Evolutionary conservation across 2,797 vertebrate species (phyloP).

Genomic region (Falco rusticolus): DNA sequence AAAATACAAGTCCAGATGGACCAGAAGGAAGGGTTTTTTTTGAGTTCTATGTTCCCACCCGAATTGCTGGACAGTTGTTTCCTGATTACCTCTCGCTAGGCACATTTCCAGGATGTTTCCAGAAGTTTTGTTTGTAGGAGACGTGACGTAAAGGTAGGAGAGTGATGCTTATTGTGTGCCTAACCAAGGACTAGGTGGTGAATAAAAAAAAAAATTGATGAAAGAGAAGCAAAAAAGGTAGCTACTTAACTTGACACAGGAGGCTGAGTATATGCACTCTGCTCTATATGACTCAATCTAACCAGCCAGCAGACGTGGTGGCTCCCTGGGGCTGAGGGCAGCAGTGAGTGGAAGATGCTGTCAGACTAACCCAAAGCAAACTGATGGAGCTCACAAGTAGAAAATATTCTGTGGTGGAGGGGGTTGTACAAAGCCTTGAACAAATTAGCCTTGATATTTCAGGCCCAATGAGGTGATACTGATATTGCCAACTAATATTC

Average conservation of each 20-base stretch:
- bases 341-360: not conserved
- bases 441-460: not conserved
- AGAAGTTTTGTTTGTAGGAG: not conserved
- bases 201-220: not conserved
- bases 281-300: not conserved
- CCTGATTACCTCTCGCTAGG: not conserved
- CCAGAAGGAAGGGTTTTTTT: not conserved
- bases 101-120: not conserved
- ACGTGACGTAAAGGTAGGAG: not conserved
- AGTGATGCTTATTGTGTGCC: not conserved
- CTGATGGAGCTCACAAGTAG: not conserved
- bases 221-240: not conserved
- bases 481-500: not conserved
- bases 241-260: not conserved
- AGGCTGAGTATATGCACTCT: not conserved
- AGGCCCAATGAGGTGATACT: not conserved
- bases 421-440: not conserved
- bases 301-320: not conserved
- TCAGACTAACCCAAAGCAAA: not conserved
- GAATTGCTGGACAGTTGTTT: not conserved
- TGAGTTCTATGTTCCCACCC: not conserved
- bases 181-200: not conserved
- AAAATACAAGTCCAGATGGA: not conserved
- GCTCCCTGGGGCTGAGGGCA: not conserved
- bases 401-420: not conserved